These are phyloP conservation scores for Taenaris catops DNA, from an alignment of 2,888 invertebrate species.

Conservation along the genomic window DNA sequence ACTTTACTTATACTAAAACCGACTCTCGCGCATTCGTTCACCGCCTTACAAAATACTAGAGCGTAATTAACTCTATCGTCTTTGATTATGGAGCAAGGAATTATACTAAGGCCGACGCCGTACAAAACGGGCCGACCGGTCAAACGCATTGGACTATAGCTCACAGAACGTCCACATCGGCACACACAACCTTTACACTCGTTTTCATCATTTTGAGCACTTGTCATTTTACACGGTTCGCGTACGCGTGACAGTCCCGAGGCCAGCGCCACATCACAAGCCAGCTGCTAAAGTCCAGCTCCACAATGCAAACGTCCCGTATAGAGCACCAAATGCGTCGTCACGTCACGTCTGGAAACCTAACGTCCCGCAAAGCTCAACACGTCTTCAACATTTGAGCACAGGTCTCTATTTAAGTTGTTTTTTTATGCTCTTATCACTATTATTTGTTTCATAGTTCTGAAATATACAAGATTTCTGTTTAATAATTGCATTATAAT, in stretches of 20 bases:
- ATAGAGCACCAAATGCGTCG: too few relatives aligned
- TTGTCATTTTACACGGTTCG: background rate
- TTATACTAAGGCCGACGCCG: slow-evolving; percentile 23
- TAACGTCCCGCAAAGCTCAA: too few relatives aligned
- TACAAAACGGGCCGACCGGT: background rate
- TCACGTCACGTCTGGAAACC: too few relatives aligned
- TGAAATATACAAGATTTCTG: too few relatives aligned
- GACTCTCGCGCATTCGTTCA: slow-evolving; percentile 23
- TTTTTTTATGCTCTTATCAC: too few relatives aligned
- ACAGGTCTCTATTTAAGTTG: too few relatives aligned
- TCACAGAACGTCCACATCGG: slow-evolving; percentile 13
- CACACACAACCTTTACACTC: slow-evolving; percentile 25
- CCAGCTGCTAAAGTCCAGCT: too few relatives aligned
- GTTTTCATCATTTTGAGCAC: slow-evolving; percentile 9
- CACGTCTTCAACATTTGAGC: too few relatives aligned
- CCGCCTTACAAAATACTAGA: slow-evolving; percentile 26
- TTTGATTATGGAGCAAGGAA: slow-evolving; percentile 28
- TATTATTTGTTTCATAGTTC: too few relatives aligned
- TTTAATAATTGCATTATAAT: too few relatives aligned
- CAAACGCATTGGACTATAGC: background rate
- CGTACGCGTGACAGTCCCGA: background rate
- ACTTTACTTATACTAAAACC: slow-evolving; percentile 30
- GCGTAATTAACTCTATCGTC: slow-evolving; percentile 26
- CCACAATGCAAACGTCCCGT: background rate
- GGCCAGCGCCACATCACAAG: too few relatives aligned